Evolutionary conservation across 1,140 invertebrate genomes (phyloP).

Genomic region (Pseudomyrmex dendroicus): DNA sequence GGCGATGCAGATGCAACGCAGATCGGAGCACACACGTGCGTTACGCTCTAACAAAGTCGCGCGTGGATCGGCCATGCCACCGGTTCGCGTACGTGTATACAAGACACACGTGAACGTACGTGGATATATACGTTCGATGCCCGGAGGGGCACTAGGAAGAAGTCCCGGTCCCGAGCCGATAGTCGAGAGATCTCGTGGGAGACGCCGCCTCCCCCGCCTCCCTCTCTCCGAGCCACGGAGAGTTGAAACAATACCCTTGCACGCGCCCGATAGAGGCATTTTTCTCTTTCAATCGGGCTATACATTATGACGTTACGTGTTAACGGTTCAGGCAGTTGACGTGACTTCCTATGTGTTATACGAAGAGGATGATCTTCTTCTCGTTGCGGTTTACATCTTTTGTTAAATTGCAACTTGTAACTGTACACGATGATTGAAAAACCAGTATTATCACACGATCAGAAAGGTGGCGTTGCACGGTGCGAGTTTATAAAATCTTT

Average conservation of each 20-base stretch:
- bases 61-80: constrained; percentile 59
- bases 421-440: neutral
- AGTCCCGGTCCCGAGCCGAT: constrained; percentile 61
- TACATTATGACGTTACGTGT: constrained; percentile 67
- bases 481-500: neutral
- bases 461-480: neutral
- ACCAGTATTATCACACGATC: neutral
- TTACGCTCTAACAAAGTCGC: constrained; percentile 22
- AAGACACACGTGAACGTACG: constrained; percentile 18
- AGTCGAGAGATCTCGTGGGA: constrained; percentile 63
- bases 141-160: constrained; percentile 58
- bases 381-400: constrained; percentile 3
- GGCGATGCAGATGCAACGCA: constrained; percentile 53
- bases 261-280: constrained; percentile 44
- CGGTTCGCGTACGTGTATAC: constrained; percentile 60
- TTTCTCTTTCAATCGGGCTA: constrained; percentile 57
- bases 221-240: constrained; percentile 3
- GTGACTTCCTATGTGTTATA: constrained; percentile 38
- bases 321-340: constrained; percentile 55
- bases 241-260: constrained; percentile 59
- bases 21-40: constrained; percentile 61
- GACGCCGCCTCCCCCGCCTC: neutral
- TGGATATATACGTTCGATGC: constrained; percentile 42
- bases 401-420: constrained; percentile 1
- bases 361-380: neutral